Evolutionary conservation across 2,797 vertebrate genomes (phyloP).

Genomic region (Micropoecilia bifurca): DNA sequence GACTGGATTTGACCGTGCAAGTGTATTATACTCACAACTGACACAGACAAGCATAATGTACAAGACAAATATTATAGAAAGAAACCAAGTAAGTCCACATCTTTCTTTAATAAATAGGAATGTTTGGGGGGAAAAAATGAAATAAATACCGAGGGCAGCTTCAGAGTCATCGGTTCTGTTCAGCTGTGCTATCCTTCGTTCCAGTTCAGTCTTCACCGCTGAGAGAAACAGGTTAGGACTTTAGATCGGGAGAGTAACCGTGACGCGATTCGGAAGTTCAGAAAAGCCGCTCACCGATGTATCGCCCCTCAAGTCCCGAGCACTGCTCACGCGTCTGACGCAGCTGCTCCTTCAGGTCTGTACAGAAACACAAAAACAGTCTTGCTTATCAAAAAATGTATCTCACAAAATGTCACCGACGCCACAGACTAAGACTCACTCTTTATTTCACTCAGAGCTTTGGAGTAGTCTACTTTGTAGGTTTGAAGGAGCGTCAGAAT

Average conservation of each 20-base stretch:
- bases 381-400: background rate
- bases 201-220: constrained; percentile 47
- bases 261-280: background rate
- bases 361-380: background rate
- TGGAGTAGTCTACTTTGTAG: constrained; percentile 28
- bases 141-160: constrained; percentile 29
- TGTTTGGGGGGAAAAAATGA: background rate
- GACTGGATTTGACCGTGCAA: constrained; percentile 38
- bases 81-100: background rate
- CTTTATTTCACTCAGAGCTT: constrained; percentile 40
- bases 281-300: constrained; percentile 20
- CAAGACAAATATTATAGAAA: background rate
- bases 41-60: constrained; percentile 15
- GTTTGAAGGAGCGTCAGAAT: constrained; percentile 22
- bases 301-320: constrained; percentile 20
- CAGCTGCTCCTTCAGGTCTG: constrained; percentile 54
- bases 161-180: constrained; percentile 13
- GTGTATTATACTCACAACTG: constrained; percentile 48
- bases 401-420: background rate
- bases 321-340: background rate
- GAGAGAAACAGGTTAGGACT: constrained; percentile 16
- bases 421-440: constrained; percentile 26
- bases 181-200: constrained; percentile 44
- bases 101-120: background rate
- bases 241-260: background rate